Base-by-base conservation (phyloP, 2,113 vertebrate genomes). In the Paracanthobrama guichenoti region DNA sequence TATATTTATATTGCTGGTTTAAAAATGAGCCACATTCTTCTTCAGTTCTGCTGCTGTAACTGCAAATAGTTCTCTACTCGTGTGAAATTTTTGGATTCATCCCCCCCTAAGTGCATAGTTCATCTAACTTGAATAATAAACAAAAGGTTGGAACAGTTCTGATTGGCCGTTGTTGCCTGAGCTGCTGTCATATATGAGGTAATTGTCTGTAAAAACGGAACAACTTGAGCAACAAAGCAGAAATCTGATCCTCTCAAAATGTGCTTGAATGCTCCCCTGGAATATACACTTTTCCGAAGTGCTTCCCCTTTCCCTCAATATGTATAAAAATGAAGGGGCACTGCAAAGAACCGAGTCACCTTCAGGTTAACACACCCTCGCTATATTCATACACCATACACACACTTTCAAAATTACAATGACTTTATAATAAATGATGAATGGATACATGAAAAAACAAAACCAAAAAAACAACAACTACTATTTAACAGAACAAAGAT, bases 151-250 rank as follows among this genome's bases (percentile, higher is more conserved):
- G 5, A 64, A 42, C 69, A n/a, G 53, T 46, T 78, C 20, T 82
- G 80, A 86, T 72, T 82, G 86, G 67, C 76, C 67, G 2, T 72
- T 74, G 67, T 75, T 76, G 86, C 79, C 60, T 82, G 75, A 82
- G 55, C 71, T 62, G 24, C 76, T 82, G 81, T 86, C 78, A 80
- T 60, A 67, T 62, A 75, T 46, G 44, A 86, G 83, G 87, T 85
- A 87, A 89, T 87, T 86, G 88, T 82, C 85, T 83, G 79, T 86
- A 73, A 82, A 84, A 72, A 66, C 42, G 28, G 67, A 85, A 77
- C 79, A 83, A 84, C 62, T 53, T 82, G 87, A 66, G 76, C 69
- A 55, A 67, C 53, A 69, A 81, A 83, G 66, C 73, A 77, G 80
- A 57, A 78, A 31, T 28, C 60, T 79, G 53, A 42, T 74, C 55